Conservation (phyloP, 2,888 invertebrate genomes). For the Pycnomerus fuliginosus region DNA sequence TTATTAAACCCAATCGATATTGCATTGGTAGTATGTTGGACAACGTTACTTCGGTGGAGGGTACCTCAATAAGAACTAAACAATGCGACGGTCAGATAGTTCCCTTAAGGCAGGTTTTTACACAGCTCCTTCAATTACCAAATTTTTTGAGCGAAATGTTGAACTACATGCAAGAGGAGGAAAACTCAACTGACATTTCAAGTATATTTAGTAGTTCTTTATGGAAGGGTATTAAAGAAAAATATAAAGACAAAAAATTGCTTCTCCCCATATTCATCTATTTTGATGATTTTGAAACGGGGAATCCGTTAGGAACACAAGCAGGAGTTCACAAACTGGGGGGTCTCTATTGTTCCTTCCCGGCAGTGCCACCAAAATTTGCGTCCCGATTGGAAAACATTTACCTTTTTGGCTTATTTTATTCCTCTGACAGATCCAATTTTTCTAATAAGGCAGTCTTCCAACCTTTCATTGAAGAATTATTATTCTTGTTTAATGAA, state of each 20-base stretch:
- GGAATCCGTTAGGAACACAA: slow-evolving; percentile 23
- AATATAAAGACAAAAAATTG: slow-evolving; percentile 15
- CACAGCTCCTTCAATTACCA: background rate
- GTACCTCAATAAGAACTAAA: background rate
- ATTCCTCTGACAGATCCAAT: slow-evolving; percentile 16
- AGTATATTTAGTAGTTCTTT: background rate
- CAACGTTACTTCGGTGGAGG: background rate
- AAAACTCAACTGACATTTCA: background rate
- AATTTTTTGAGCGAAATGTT: background rate
- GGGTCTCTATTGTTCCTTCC: slow-evolving; percentile 20
- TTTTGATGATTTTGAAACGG: slow-evolving; percentile 7
- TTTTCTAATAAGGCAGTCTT: slow-evolving; percentile 12
- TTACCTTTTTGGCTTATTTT: slow-evolving; percentile 23
- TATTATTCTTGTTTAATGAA: background rate
- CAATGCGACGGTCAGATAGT: background rate
- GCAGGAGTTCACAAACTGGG: slow-evolving; percentile 24
- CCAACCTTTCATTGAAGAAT: background rate
- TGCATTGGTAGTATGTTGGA: background rate
- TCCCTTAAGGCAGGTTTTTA: background rate
- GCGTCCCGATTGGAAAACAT: slow-evolving; percentile 22
- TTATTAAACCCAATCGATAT: background rate
- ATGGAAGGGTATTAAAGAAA: background rate
- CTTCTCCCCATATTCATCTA: slow-evolving; percentile 28
- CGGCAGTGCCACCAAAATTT: slow-evolving; percentile 19
- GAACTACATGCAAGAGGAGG: background rate